phyloP scores from a whole-genome alignment of 2,113 vertebrate genomes.

The Myotis davidii region DNA sequence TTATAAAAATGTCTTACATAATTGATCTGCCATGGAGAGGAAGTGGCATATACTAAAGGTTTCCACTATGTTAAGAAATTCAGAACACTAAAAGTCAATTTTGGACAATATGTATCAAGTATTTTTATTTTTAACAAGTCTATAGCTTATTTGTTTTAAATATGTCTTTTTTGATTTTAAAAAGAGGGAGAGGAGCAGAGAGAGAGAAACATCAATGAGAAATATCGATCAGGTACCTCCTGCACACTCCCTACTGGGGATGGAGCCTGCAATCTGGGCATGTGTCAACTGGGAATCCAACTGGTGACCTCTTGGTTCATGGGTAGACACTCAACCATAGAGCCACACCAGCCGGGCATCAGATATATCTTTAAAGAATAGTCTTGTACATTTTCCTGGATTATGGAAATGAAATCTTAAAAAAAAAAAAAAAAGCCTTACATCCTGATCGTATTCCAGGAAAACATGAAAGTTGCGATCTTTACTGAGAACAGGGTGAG shows the following conservation, averaged over 20 bases:
- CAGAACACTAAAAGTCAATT: not conserved
- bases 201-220: too few relatives aligned
- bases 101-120: not conserved
- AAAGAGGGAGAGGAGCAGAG: too few relatives aligned
- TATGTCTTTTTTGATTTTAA: too few relatives aligned
- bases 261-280: too few relatives aligned
- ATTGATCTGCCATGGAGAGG: not conserved
- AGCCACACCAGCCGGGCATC: too few relatives aligned
- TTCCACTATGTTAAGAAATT: not conserved
- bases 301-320: too few relatives aligned
- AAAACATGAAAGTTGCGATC: constrained; percentile 98
- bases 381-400: constrained; percentile 2
- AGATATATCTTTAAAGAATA: not conserved
- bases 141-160: too few relatives aligned
- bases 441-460: constrained; percentile 98
- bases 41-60: not conserved
- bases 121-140: too few relatives aligned
- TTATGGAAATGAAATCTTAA: not conserved
- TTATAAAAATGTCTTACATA: not conserved
- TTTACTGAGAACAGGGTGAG: constrained; percentile 94
- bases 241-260: too few relatives aligned
- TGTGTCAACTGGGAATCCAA: too few relatives aligned
- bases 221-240: too few relatives aligned
- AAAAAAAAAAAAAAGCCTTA: constrained; percentile 83
- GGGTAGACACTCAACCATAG: too few relatives aligned